Conservation (phyloP, 2,888 invertebrate genomes). For the Scaeva pyrastri region DNA sequence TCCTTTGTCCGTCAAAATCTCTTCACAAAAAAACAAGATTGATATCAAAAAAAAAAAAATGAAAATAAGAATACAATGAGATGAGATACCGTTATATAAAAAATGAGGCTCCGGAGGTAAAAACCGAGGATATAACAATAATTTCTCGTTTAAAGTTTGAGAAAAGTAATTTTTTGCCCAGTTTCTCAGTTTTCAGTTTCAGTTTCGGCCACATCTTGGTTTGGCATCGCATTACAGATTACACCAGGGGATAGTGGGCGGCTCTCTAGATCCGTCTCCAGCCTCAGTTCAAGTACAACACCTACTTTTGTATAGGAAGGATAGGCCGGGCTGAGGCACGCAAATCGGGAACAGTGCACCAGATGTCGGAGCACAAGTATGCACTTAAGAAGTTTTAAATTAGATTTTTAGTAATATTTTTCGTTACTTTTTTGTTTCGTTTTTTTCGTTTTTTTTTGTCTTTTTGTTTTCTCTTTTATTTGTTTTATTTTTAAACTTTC, state of each 20-base stretch:
- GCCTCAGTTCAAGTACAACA: too few species aligned
- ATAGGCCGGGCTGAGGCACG: too few species aligned
- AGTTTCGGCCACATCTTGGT: slow-evolving; percentile 37
- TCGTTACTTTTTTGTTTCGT: slow-evolving; percentile 20
- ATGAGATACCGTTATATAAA: slow-evolving; percentile 31
- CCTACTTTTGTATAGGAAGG: too few species aligned
- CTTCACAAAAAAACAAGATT: slow-evolving; percentile 1
- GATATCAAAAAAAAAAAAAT: slow-evolving; percentile 9
- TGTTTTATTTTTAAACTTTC: slow-evolving; percentile 48
- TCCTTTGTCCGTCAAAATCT: slow-evolving; percentile 35
- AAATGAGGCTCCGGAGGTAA: neutral
- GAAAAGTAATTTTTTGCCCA: slow-evolving; percentile 49
- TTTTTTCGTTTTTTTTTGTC: slow-evolving; percentile 21
- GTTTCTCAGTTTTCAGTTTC: too few species aligned
- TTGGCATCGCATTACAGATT: slow-evolving; percentile 11
- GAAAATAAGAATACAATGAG: slow-evolving; percentile 29
- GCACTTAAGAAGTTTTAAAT: slow-evolving; percentile 74
- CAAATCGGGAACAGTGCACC: slow-evolving; percentile 57
- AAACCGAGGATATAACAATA: slow-evolving; percentile 40
- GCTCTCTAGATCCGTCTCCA: too few species aligned
- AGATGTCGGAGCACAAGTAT: slow-evolving; percentile 72
- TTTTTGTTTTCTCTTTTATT: slow-evolving; percentile 25
- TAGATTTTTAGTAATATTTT: slow-evolving; percentile 71
- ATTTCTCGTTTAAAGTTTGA: slow-evolving; percentile 64
- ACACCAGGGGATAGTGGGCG: neutral